These are phyloP conservation scores for Plutella xylostella DNA, from an alignment of 2,888 invertebrate genomes.

Conservation along the genomic window DNA sequence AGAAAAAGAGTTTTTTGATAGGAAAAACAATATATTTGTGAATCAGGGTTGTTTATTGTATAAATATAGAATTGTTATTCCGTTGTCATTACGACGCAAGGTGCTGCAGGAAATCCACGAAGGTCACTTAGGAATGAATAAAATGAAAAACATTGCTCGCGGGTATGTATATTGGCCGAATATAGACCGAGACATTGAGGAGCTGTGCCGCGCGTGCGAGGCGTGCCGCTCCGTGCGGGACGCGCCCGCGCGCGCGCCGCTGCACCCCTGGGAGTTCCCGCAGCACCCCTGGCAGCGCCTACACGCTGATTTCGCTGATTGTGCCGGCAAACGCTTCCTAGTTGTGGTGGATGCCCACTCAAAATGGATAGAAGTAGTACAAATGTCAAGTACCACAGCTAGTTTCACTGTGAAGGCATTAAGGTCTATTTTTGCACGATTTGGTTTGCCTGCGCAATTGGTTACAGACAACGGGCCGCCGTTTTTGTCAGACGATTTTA, in stretches of 20 bases:
- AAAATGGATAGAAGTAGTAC: not conserved
- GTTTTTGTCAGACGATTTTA: not conserved
- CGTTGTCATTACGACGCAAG: conserved; percentile 2
- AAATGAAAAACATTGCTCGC: conserved; percentile 15
- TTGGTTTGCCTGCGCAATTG: not conserved
- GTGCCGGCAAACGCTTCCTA: not conserved
- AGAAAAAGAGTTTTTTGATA: not conserved
- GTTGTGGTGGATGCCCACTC: not conserved
- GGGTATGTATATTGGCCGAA: conserved; percentile 17
- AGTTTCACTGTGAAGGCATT: not conserved
- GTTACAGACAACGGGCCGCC: not conserved
- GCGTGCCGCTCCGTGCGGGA: not conserved
- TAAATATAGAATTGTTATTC: conserved; percentile 15
- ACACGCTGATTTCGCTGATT: not conserved
- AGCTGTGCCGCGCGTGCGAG: not conserved
- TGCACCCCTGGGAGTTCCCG: not conserved
- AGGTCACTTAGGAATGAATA: conserved; percentile 15
- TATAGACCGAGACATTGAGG: conserved; percentile 16
- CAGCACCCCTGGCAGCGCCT: not conserved
- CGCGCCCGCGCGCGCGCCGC: not conserved
- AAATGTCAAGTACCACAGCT: not conserved
- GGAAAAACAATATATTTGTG: not conserved
- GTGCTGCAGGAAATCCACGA: conserved; percentile 15
- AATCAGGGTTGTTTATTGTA: conserved; percentile 11
- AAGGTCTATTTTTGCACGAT: not conserved